Base-by-base conservation (phyloP, 2,113 vertebrate species). In the Centrocercus urophasianus region DNA sequence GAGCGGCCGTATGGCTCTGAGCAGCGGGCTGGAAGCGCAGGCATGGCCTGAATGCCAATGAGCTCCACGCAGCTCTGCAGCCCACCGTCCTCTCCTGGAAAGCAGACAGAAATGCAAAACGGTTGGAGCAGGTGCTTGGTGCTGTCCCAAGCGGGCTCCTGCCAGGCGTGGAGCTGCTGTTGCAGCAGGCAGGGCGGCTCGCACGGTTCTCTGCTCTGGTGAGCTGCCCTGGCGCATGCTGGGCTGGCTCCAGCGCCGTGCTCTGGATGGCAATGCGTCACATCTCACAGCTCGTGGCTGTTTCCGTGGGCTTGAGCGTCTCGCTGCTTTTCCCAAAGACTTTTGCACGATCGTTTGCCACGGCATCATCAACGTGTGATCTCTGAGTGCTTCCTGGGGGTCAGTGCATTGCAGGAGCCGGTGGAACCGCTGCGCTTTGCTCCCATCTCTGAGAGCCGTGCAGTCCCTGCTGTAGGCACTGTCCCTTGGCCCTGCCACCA, bases 151-250 rank as follows among this genome's bases (percentile, higher is more conserved):
- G 50, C 1, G 36, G 13, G 8, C 18, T 13, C 19, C 32, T 66
- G 50, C 75, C n/a, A 27, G 43, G 19, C 16, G 4, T 17, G 38
- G 48, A 22, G 3, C 60, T 9, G 66, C 0, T 28, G 6, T 6
- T 28, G 28, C 48, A 30, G 30, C 14, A 13, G n/a, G 8, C 18
- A 38, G 3, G 27, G 10, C 42, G 22, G 36, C 3, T 24, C 13
- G 9, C 21, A 3, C 2, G 6, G 63, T 11, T 30, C 10, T 22
- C 42, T 67, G 13, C 38, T 43, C 50, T 32, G 50, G 3, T 18
- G 17, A 0, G 1, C 48, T 17, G 34, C 25, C 60, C 63, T 1
- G 3, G 48, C 7, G 57, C 0, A 2, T 8, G 57, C 42, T 63
- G 64, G 24, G 38, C 54, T 34, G 64, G 25, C 40, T 70, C 34